Percentiles rank a stretch among this genome's conserved stretches.
Evolutionary conservation across 2,113 vertebrate genomes (phyloP).

Genomic region (human (Homo sapiens)): GRCh38 chr1:76375501-76376000

Average conservation of each 20-base stretch:
- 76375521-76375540: not conserved
- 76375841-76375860: not conserved
- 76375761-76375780: not conserved
- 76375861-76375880: not conserved
- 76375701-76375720: not conserved
- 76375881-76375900: not conserved
- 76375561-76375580: fast-evolving
- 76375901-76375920: not conserved
- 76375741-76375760: not conserved
- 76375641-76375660: not conserved
- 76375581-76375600: not conserved
- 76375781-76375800: not conserved
- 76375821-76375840: not conserved
- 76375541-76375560: not conserved
- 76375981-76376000: not conserved
- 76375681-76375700: not conserved
- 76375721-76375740: not conserved
- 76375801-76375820: not conserved
- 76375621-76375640: not conserved
- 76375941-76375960: not conserved
- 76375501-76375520: not conserved
- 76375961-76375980: not conserved
- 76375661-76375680: not conserved
- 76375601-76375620: not conserved
- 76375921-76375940: not conserved